Base-by-base conservation (phyloP, 2,888 invertebrate species). In the Thymelicus lineola region DNA sequence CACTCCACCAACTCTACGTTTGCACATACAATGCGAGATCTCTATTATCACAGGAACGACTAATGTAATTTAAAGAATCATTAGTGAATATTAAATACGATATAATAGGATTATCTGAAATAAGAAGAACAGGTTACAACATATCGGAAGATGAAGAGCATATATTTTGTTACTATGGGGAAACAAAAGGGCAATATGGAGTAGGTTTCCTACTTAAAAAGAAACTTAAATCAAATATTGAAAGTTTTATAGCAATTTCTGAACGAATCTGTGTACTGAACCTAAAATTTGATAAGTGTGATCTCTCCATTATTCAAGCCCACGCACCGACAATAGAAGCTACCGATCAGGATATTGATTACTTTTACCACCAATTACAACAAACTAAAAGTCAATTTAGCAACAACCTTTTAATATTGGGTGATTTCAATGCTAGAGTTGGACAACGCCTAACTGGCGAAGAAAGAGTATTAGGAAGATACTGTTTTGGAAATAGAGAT, bases 151-250 rank as follows among this genome's bases (percentile, higher is more conserved):
- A 74, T 14, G 61, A 75, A n/a, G 60, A 76, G 6, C 72, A 74
- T 45, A 76, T 79, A 46, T 70, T 79, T 1, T 76, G 67, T 48
- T 67, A 76, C 59, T 75, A 20, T 60, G 77, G 76, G 0, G 68
- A 75, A 46, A 73, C 72, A 10, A 55, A 64, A 28, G 77, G 76
- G 0, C 62, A 53, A 7, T 66, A 76, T 60, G 77, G 77, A 15
- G 75, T 78, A 3, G 78, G 78, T 6, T 79, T 78, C 17, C 45
- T 78, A 28, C 62, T 78, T 35, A 73, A 72, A 15, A 71, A 72
- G 63, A n/a, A 72, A 9, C 28, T 45, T 0, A 75, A 71, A 50
- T 20, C 62, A 12, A 71, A 74, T 17, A 73, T 76, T 0, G 61
- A 59, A 48, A 75, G 66, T 38, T 74, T 72, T 15, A 61, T 62